Conservation (phyloP, 92 coral and sea anemone genomes). For the Nematostella vectensis region DNA sequence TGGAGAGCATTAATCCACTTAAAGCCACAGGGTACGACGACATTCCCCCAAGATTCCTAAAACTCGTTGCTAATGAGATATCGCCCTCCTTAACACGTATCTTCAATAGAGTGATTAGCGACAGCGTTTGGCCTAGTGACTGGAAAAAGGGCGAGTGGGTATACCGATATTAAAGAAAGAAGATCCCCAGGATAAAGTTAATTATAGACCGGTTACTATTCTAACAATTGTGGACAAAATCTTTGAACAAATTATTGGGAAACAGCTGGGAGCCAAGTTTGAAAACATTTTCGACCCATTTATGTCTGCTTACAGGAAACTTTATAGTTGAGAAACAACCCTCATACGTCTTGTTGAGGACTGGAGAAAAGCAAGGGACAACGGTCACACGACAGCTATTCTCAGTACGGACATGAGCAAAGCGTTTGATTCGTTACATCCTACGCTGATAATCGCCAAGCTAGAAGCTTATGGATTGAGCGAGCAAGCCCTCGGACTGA, state of each 20-base stretch:
- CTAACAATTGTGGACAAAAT: slow-evolving; percentile 21
- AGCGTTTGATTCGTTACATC: slow-evolving; percentile 57
- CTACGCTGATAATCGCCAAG: slow-evolving; percentile 32
- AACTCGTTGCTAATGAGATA: slow-evolving; percentile 14
- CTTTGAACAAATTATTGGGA: slow-evolving; percentile 15
- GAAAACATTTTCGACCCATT: slow-evolving; percentile 21
- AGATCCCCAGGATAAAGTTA: slow-evolving; percentile 15
- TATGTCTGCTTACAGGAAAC: slow-evolving; percentile 31
- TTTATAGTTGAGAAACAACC: slow-evolving; percentile 38
- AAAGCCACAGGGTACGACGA: slow-evolving; percentile 18
- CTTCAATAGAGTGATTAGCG: slow-evolving; percentile 9
- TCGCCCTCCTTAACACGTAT: slow-evolving; percentile 10
- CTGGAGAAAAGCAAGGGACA: slow-evolving; percentile 29
- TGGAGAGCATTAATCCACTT: slow-evolving; percentile 1
- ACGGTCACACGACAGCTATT: slow-evolving; percentile 18
- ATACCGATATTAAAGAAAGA: slow-evolving; percentile 31
- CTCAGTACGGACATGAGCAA: slow-evolving; percentile 39
- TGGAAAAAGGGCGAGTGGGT: slow-evolving; percentile 34
- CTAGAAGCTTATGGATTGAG: slow-evolving; percentile 38
- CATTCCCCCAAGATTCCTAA: slow-evolving; percentile 12
- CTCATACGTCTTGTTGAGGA: slow-evolving; percentile 35
- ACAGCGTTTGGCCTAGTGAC: slow-evolving; percentile 14
- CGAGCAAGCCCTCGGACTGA: slow-evolving; percentile 8
- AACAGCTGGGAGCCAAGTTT: slow-evolving; percentile 11
- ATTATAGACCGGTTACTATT: slow-evolving; percentile 36